phyloP scores from a whole-genome alignment of 2,888 invertebrate species.

The Prosopocoilus inquinatus region DNA sequence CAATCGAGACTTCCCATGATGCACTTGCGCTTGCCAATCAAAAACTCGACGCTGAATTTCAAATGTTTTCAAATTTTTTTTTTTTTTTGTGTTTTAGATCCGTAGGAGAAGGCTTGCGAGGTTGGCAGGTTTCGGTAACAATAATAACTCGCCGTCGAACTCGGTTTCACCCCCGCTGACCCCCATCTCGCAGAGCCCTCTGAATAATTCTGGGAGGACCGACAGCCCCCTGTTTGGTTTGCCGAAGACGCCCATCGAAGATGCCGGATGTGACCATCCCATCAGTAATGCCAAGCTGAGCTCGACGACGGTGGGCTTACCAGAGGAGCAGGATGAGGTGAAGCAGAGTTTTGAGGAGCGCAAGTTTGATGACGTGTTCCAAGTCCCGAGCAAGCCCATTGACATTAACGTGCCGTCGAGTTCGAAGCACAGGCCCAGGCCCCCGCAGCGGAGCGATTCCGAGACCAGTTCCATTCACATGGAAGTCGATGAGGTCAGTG shows the following conservation, averaged over 20 bases:
- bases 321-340: conserved; percentile 1
- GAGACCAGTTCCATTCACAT: conserved; percentile 54
- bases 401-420: conserved; percentile 43
- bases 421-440: conserved; percentile 35
- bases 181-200: conserved; percentile 50
- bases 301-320: background rate
- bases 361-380: conserved; percentile 38
- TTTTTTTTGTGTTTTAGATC: conserved; percentile 57
- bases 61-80: background rate
- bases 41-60: background rate
- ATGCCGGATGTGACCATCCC: conserved; percentile 13
- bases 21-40: background rate
- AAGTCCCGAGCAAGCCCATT: conserved; percentile 47
- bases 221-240: conserved; percentile 35
- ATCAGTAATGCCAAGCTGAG: conserved; percentile 7
- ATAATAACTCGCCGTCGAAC: conserved; percentile 54
- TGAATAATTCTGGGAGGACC: conserved; percentile 30
- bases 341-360: conserved; percentile 8
- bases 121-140: conserved; percentile 57
- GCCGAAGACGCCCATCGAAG: conserved; percentile 23
- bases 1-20: background rate
- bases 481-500: conserved; percentile 59
- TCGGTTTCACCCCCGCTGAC: conserved; percentile 53
- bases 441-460: conserved; percentile 49
- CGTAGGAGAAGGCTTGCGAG: conserved; percentile 73